Conservation (phyloP, 2,888 invertebrate species). For the Chromoteleia sp. region DNA sequence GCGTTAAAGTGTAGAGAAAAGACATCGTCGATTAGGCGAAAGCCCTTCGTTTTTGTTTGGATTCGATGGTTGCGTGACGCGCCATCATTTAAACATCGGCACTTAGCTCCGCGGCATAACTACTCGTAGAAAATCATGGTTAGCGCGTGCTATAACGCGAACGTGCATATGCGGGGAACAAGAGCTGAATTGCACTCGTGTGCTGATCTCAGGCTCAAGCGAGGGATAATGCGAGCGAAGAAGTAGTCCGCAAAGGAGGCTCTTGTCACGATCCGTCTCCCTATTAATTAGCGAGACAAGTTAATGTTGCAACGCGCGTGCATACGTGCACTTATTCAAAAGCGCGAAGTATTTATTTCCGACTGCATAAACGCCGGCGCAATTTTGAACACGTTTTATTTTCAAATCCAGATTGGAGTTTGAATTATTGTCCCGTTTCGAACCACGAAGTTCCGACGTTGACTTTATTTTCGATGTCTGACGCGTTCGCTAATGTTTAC, state of each 20-base stretch:
- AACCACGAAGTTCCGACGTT: constrained; percentile 6
- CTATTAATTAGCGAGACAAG: constrained; percentile 61
- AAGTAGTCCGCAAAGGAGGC: constrained; percentile 40
- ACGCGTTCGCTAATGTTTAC: too few relatives aligned
- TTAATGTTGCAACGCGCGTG: constrained; percentile 48
- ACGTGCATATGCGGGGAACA: constrained; percentile 25
- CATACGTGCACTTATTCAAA: constrained; percentile 42
- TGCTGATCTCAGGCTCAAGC: constrained; percentile 10
- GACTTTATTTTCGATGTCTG: constrained; percentile 24
- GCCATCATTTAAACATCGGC: constrained; percentile 48
- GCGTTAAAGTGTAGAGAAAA: constrained; percentile 21
- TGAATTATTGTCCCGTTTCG: constrained; percentile 19
- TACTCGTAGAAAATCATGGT: constrained; percentile 64
- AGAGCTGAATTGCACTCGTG: constrained; percentile 26
- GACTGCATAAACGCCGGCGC: constrained; percentile 38
- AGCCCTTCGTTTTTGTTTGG: constrained; percentile 40
- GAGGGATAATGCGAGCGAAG: constrained; percentile 34
- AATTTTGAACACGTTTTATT: constrained; percentile 17
- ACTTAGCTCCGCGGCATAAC: constrained; percentile 44
- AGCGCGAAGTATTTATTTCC: constrained; percentile 21
- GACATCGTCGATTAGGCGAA: constrained; percentile 11
- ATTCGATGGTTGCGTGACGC: constrained; percentile 50
- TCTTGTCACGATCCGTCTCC: constrained; percentile 57
- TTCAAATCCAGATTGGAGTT: constrained; percentile 15
- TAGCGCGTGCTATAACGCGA: constrained; percentile 62